Evolutionary conservation across 2,888 invertebrate genomes (phyloP), one percentile per base, ranked within the genome.

Genomic region (Bembecia ichneumoniformis): DNA sequence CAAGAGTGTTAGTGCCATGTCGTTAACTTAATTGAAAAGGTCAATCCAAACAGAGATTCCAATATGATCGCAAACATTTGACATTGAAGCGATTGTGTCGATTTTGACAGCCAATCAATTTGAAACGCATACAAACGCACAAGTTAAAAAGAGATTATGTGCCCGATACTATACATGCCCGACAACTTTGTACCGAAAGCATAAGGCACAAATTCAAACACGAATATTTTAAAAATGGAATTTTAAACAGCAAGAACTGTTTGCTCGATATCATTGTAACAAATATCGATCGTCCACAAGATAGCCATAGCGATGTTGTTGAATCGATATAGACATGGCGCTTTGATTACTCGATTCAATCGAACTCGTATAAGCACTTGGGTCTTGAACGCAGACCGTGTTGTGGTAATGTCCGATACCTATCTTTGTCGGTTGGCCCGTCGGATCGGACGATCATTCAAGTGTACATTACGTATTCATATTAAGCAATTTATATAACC

Each of bases 341-440:
- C 76, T 82, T 82, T 84, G 86, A 84, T 86, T 84, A 77, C 74
- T 77, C 74, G 83, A 80, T 83, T 82, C 76, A 79, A 76, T 80
- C 76, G 74, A 68, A 74, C 71, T 76, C 68, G 74, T 74, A 74
- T 73, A 69, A 64, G 71, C 69, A 59, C 72, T 66, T 58, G 64
- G 63, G 59, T 64, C 64, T 65, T 57, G 59, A 62, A 66, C 65
- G 62, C 66, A 63, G 65, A 62, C 65, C 69, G 64, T 74, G 74
- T 76, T 71, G 74, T 70, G 73, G 77, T 78, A 77, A 82, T 75
- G 77, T 73, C 64, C 67, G 82, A 82, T 82, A 79, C 76, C 71
- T 77, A 83, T 83, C 82, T 83, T 71, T 73, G 75, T 77, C 74
- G 74, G 75, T 59, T 66, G 62, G 63, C 60, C 71, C 74, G 77